Evolutionary conservation across 64 coral and sea anemone species (phyloP), one percentile per base, ranked within the genome.

Genomic region (Pachyseris speciosa): DNA sequence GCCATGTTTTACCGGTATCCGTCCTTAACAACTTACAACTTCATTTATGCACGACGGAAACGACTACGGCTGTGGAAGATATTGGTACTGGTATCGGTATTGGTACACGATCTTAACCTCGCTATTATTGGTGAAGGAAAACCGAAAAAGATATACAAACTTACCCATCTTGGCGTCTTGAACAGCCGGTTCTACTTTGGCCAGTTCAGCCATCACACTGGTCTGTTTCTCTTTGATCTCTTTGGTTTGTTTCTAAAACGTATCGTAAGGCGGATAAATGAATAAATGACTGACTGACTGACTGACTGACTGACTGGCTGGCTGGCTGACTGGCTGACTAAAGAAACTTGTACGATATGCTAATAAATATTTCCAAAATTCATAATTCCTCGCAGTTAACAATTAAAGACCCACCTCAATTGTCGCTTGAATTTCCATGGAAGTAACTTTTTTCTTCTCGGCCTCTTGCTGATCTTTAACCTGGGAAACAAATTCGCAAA

Each of bases 381-480:
- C 4, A 25, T 61, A 26, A 26, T 61, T 27, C 58, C 15, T 19
- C 3, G 51, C 51, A 12, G 51, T 55, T 12, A 55, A 17, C 13
- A 16, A 12, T 17, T 6, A 11, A 26, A 59, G 15, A 20, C 9
- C 51, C 76, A 99, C 97, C 94, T 95, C 97, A 25, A 99, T 92
- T 17, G 93, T 90, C 5, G 97, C 40, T 57, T 99, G 97, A 53
- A 99, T 99, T 42, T 99, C 97, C 64, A 95, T 99, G n/a, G 97
- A 99, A 19, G 97, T 73, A 7, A 99, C 90, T 67, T 95, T 95
- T 32, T 90, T 99, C 32, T 95, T 99, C 81, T 99, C 97, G 27
- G 97, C 97, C 53, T 99, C 97, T 88, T 99, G 97, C 31, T 99
- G 97, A 58, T 99, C 97, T 90, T 99, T 99, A 3, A 94, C 86